A percentile compares a stretch with the other conserved stretches of the same genome.
phyloP scores from a whole-genome alignment of 1,140 invertebrate genomes.

The Lucilia sericata region DNA sequence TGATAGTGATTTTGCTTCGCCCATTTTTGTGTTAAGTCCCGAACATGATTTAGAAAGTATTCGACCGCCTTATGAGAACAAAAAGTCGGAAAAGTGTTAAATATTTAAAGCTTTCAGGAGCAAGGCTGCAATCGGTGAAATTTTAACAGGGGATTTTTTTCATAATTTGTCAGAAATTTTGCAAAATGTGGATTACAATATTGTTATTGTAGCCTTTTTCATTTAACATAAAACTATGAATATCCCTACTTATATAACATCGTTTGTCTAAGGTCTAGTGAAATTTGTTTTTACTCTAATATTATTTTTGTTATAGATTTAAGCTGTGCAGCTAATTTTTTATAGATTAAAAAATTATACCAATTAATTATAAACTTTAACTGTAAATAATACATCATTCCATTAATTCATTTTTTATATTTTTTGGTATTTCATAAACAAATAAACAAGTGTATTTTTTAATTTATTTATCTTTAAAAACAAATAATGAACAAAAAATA shows the following conservation, averaged over 20 bases:
- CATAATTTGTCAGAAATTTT: too few species aligned
- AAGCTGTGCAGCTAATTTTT: too few species aligned
- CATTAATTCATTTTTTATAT: background rate
- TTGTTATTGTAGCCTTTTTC: too few species aligned
- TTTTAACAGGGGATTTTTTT: too few species aligned
- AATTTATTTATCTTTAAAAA: background rate
- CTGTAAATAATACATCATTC: background rate
- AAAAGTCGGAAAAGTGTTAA: constrained; percentile 34
- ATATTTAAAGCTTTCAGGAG: background rate
- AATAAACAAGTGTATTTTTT: background rate
- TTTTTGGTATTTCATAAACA: background rate
- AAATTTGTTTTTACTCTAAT: background rate
- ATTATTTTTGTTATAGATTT: background rate
- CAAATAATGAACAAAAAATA: too few species aligned
- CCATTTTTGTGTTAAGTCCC: constrained; percentile 63
- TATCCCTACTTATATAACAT: too few species aligned
- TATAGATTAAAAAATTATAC: too few species aligned
- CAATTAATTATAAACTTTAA: background rate
- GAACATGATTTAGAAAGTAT: constrained; percentile 43
- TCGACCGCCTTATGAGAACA: constrained; percentile 27
- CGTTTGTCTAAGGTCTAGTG: background rate
- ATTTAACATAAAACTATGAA: too few species aligned
- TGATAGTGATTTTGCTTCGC: constrained; percentile 59
- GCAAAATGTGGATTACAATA: too few species aligned
- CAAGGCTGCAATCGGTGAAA: background rate